These are phyloP conservation scores for Hemiscyllium ocellatum DNA, from an alignment of 2,113 vertebrate species.

Conservation along the genomic window DNA sequence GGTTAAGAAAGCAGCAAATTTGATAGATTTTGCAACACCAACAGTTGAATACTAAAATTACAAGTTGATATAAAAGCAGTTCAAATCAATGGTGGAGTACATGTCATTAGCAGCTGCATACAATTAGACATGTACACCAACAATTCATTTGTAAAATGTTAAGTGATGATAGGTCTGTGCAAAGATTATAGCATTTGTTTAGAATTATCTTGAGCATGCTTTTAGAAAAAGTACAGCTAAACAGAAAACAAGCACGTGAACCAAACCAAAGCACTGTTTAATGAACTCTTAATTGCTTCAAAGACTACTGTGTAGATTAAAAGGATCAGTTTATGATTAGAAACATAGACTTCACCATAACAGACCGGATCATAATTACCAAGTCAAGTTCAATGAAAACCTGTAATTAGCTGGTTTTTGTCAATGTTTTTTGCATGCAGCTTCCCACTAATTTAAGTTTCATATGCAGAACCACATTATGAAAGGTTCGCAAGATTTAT, in stretches of 20 bases:
- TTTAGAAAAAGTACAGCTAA: conserved; percentile 21
- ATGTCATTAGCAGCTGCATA: conserved; percentile 17
- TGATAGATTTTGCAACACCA: neutral
- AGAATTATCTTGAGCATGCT: neutral
- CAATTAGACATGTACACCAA: conserved; percentile 21
- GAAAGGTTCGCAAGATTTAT: neutral
- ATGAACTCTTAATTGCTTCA: conserved; percentile 29
- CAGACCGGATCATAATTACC: conserved; percentile 22
- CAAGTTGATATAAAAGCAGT: neutral
- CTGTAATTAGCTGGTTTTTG: conserved; percentile 23
- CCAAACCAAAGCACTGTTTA: conserved; percentile 20
- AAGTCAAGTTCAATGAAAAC: neutral
- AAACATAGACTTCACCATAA: conserved; percentile 14
- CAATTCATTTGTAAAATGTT: conserved; percentile 19
- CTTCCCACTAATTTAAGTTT: conserved; percentile 14
- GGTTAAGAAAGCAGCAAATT: neutral
- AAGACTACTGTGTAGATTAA: conserved; percentile 20
- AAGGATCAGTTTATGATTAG: conserved; percentile 35
- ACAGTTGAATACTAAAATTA: neutral
- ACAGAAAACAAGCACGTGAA: conserved; percentile 5
- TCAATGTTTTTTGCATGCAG: neutral
- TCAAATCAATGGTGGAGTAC: conserved; percentile 8
- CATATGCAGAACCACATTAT: conserved; percentile 11
- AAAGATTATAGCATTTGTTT: conserved; percentile 13
- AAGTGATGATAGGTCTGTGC: neutral